These are phyloP conservation scores for Colostygia pectinataria DNA, from an alignment of 2,888 invertebrate genomes.

Conservation along the genomic window DNA sequence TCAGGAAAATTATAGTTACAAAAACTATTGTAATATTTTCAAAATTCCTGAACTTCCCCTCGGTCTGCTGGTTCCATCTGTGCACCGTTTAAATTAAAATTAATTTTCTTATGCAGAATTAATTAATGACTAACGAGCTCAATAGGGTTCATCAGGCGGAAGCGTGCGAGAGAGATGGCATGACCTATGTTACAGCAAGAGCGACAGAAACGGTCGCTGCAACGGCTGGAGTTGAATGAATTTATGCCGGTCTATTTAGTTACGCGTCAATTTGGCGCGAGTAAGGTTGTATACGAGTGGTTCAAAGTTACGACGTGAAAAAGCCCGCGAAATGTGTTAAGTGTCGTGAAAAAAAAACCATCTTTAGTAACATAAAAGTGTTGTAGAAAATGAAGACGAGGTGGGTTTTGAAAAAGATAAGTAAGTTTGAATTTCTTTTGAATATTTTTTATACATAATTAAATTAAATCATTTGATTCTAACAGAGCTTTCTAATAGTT, in stretches of 20 bases:
- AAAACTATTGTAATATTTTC: conserved; percentile 12
- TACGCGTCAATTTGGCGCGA: conserved; percentile 80
- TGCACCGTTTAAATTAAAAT: conserved; percentile 80
- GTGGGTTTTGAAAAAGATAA: conserved; percentile 13
- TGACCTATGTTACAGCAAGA: conserved; percentile 33
- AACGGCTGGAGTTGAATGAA: conserved; percentile 79
- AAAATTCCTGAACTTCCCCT: conserved; percentile 21
- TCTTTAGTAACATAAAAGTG: conserved; percentile 20
- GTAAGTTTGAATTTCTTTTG: not conserved
- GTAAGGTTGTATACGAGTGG: conserved; percentile 59
- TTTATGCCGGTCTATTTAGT: conserved; percentile 82
- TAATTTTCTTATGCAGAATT: conserved; percentile 83
- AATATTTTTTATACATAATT: no score
- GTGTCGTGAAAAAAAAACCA: conserved; percentile 28
- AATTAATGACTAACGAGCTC: conserved; percentile 83
- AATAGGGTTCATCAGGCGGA: conserved; percentile 82
- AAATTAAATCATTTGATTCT: no score
- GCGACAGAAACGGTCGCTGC: conserved; percentile 49
- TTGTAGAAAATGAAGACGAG: conserved; percentile 24
- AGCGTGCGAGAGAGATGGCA: conserved; percentile 57
- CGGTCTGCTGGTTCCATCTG: conserved; percentile 59
- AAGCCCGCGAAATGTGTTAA: conserved; percentile 63
- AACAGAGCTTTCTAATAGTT: no score
- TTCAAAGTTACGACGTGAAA: conserved; percentile 36
- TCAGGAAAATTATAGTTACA: not conserved